Conservation (phyloP, 2,888 invertebrate genomes). For the Drosophila mimetica region DNA sequence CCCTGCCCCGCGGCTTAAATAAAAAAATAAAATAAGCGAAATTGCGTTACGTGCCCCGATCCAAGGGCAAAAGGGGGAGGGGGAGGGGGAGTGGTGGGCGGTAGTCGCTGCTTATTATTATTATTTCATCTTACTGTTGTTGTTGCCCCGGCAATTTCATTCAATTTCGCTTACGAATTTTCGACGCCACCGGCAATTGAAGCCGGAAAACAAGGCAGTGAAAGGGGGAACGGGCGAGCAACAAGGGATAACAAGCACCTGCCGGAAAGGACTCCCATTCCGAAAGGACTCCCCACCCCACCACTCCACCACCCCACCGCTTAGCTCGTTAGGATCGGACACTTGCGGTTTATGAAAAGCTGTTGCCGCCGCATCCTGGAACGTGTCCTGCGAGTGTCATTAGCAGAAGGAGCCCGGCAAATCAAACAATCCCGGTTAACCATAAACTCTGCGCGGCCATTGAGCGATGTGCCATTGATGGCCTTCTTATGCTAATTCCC, state of each 20-base stretch:
- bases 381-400: conserved; percentile 60
- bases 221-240: background rate
- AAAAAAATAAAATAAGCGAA: conserved; percentile 21
- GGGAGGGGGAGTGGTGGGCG: background rate
- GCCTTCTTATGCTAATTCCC: conserved; percentile 62
- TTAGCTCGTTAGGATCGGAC: conserved; percentile 53
- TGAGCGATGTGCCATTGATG: conserved; percentile 40
- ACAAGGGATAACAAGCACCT: conserved; percentile 14
- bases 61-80: no score
- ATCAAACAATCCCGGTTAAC: conserved; percentile 55
- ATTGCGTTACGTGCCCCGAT: conserved; percentile 55
- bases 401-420: conserved; percentile 44
- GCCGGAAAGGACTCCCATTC: conserved; percentile 7
- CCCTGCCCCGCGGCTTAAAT: conserved; percentile 33
- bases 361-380: conserved; percentile 31
- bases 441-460: conserved; percentile 40
- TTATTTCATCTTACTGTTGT: conserved; percentile 52
- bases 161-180: conserved; percentile 64
- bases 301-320: no score
- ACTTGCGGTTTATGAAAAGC: conserved; percentile 51
- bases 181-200: conserved; percentile 54
- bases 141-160: conserved; percentile 62
- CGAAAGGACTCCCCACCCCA: no score
- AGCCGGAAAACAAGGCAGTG: conserved; percentile 30
- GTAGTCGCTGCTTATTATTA: conserved; percentile 49